A percentile compares a stretch with the other conserved stretches of the same genome.
Conservation (phyloP, 2,113 vertebrate species). For the Rhea pennata region DNA sequence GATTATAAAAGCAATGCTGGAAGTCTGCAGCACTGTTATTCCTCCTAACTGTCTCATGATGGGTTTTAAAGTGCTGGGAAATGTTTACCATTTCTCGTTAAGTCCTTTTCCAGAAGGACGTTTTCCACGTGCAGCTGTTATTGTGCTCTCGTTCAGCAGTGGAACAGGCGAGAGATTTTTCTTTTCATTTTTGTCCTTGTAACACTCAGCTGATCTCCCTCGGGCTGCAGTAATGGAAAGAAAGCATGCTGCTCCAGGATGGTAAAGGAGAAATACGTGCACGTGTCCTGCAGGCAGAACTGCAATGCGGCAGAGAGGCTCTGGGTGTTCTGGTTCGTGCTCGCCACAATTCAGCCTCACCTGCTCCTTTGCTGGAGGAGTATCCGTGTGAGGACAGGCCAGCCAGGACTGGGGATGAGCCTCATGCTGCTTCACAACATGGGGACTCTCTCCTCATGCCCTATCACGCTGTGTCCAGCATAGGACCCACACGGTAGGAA, state of each 20-base stretch:
- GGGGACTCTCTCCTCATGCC: not conserved
- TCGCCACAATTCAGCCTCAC: fast-evolving
- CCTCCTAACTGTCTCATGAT: not conserved
- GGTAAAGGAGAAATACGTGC: not conserved
- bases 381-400: not conserved
- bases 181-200: not conserved
- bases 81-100: not conserved
- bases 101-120: not conserved
- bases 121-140: not conserved
- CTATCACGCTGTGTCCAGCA: not conserved
- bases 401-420: not conserved
- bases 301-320: not conserved
- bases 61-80: not conserved
- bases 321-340: not conserved
- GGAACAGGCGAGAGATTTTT: not conserved
- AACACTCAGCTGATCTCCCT: not conserved
- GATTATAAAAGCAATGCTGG: not conserved
- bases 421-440: fast-evolving
- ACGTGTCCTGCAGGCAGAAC: fast-evolving
- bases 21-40: not conserved
- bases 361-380: not conserved
- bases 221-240: not conserved
- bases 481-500: fast-evolving
- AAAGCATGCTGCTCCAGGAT: not conserved
- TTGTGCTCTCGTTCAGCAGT: not conserved